Base-by-base conservation (phyloP, 2,797 vertebrate species). In the Perodicticus potto region DNA sequence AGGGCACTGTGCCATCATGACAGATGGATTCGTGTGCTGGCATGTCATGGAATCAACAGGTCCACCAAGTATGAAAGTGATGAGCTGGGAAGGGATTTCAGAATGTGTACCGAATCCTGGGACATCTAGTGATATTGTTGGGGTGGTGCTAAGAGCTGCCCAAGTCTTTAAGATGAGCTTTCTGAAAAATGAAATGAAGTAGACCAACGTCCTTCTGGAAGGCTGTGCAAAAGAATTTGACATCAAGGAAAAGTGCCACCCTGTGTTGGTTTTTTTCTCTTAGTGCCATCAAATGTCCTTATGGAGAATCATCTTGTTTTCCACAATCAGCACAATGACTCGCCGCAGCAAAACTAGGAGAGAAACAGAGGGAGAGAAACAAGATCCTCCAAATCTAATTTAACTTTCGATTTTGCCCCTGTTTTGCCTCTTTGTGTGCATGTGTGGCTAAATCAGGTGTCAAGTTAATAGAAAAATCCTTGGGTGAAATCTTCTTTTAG, bases 391-490 rank as follows among this genome's bases (percentile, higher is more conserved):
- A 84, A 94, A 59, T 96, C 25, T 91, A 96, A 96, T 96, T 98
- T 96, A 94, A 95, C 94, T 98, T 98, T 93, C 81, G 96, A 72
- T 96, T 89, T 93, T 95, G 80, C 90, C 93, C 95, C 91, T 86
- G 91, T 84, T 92, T 82, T 89, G 34, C 70, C 67, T 93, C 53
- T 70, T 83, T 82, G 29, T 5, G 17, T 11, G 61, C 59, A 63
- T 29, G 5, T 57, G 16, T 77, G 55, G 95, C 90, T 96, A 98
- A 98, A 98, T 96, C 61, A 91, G 96, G 83, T 97, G 92, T 91
- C 96, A 92, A 97, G 94, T 98, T 98, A 98, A 98, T 96, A 97
- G 82, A 88, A 98, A 97, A 98, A 97, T 97, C 94, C 90, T 97
- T 98, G 96, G 88, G 96, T 98, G 96, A 96, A 97, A 98, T 98